These are phyloP conservation scores for Cantharis lateralis DNA, from an alignment of 2,888 invertebrate species.

Conservation along the genomic window DNA sequence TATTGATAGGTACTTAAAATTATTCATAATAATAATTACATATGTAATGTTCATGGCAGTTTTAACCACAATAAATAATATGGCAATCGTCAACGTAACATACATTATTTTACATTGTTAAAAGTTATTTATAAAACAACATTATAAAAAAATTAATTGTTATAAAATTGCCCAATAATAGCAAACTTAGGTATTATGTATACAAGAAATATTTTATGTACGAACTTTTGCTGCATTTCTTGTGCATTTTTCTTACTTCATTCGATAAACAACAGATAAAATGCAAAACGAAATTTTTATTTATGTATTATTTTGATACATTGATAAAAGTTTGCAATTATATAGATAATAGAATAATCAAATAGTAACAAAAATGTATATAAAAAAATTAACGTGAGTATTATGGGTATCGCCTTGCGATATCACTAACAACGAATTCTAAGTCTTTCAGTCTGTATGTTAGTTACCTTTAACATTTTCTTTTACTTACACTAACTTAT, in stretches of 20 bases:
- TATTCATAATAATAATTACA: neutral
- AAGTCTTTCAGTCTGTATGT: conserved; percentile 27
- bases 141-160: neutral
- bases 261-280: neutral
- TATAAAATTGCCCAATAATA: neutral
- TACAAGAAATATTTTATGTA: neutral
- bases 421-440: conserved; percentile 3
- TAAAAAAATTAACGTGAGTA: neutral
- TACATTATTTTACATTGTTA: neutral
- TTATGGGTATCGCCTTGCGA: neutral
- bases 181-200: neutral
- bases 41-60: neutral
- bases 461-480: conserved; percentile 24
- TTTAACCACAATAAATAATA: neutral
- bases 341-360: neutral
- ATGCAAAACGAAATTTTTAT: neutral
- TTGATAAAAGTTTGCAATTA: neutral
- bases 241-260: neutral
- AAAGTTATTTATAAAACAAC: neutral
- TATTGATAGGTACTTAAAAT: neutral
- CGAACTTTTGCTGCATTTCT: neutral
- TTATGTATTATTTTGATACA: neutral
- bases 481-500: conserved; percentile 13
- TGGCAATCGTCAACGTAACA: neutral
- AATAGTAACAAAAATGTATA: neutral